Conservation (phyloP, 2,888 invertebrate genomes). For the Temnothorax unifasciatus region DNA sequence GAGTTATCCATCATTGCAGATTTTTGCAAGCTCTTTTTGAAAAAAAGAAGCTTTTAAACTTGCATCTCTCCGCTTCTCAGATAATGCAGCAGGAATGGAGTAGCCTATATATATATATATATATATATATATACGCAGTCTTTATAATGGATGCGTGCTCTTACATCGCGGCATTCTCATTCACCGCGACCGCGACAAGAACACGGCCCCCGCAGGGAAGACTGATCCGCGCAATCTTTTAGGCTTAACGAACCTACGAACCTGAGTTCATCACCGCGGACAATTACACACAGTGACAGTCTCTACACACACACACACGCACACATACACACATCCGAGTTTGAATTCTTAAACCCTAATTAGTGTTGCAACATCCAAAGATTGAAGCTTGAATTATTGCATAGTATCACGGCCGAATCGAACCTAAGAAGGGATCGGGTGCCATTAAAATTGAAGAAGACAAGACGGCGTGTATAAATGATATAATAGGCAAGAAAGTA, state of each 20-base stretch:
- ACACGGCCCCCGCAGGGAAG: neutral
- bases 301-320: no score
- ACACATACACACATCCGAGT: no score
- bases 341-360: no score
- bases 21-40: neutral
- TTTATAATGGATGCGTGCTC: slow-evolving; percentile 33
- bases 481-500: neutral
- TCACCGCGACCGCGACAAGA: neutral
- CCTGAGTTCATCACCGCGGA: no score
- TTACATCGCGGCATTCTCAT: neutral
- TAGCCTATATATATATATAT: slow-evolving; percentile 3
- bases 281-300: no score
- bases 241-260: no score
- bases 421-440: no score
- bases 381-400: no score
- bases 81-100: neutral
- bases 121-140: neutral
- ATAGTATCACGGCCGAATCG: no score
- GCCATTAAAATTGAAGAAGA: no score
- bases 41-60: slow-evolving; percentile 9
- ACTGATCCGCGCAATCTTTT: no score
- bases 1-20: slow-evolving; percentile 18
- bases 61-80: neutral
- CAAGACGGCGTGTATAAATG: slow-evolving; percentile 19
- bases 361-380: no score